A percentile compares a stretch with the other conserved stretches of the same genome.
Conservation (phyloP, 2,113 vertebrate genomes). For the Pygoscelis antarcticus region DNA sequence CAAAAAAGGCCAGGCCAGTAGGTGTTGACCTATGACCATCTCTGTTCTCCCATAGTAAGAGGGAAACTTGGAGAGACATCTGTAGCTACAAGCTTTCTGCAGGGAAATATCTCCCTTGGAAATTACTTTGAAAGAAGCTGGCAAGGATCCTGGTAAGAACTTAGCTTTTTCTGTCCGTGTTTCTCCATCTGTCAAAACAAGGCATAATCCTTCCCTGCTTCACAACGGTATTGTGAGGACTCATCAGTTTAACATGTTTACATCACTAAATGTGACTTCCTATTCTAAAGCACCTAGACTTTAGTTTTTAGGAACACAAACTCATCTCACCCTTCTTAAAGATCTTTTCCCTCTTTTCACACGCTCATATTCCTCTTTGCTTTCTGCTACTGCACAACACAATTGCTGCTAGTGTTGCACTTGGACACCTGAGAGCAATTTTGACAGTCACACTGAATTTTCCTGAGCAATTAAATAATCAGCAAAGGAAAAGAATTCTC, state of each 20-base stretch:
- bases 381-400: neutral
- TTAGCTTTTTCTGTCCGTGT: neutral
- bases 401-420: neutral
- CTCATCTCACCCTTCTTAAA: neutral
- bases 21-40: neutral
- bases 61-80: neutral
- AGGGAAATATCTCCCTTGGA: slow-evolving; percentile 6
- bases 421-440: neutral
- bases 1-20: neutral
- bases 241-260: neutral
- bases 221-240: neutral
- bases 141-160: slow-evolving; percentile 29
- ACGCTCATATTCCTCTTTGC: neutral
- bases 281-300: neutral
- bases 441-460: neutral
- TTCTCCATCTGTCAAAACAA: slow-evolving; percentile 44
- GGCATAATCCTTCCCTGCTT: slow-evolving; percentile 4
- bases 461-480: neutral
- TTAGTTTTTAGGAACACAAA: neutral
- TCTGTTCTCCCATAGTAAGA: neutral
- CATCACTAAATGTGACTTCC: neutral
- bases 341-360: neutral
- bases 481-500: neutral
- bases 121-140: slow-evolving; percentile 47
- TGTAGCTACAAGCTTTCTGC: slow-evolving; percentile 1